Evolutionary conservation across 1,140 invertebrate species (phyloP).

Genomic region (Ylistrum balloti): DNA sequence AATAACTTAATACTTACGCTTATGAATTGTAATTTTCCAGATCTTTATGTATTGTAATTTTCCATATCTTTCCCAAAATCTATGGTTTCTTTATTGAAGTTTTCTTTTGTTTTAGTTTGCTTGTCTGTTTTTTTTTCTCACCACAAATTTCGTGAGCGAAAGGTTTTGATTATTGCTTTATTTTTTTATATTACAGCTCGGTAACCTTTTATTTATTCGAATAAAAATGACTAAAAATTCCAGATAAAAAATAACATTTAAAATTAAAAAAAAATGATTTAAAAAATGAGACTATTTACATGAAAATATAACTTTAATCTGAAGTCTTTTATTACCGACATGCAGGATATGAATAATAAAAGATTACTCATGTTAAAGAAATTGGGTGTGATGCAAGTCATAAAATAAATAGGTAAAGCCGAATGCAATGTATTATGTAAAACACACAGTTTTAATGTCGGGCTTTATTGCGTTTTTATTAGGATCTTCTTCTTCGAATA

Average conservation of each 20-base stretch:
- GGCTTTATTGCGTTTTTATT: neutral
- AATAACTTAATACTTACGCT: no score
- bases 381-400: neutral
- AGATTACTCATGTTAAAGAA: neutral
- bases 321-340: neutral
- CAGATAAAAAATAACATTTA: neutral
- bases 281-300: neutral
- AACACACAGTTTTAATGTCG: neutral
- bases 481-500: neutral
- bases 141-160: no score
- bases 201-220: neutral
- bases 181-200: neutral
- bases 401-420: neutral
- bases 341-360: neutral
- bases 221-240: neutral
- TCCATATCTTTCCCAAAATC: no score
- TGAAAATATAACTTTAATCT: neutral
- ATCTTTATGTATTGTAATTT: no score
- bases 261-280: neutral
- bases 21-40: no score
- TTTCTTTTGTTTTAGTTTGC: no score
- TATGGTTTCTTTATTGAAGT: no score
- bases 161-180: no score
- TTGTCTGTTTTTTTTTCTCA: no score
- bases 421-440: constrained; percentile 16